phyloP scores from a whole-genome alignment of 2,888 invertebrate genomes.

The Autographa pulchrina region DNA sequence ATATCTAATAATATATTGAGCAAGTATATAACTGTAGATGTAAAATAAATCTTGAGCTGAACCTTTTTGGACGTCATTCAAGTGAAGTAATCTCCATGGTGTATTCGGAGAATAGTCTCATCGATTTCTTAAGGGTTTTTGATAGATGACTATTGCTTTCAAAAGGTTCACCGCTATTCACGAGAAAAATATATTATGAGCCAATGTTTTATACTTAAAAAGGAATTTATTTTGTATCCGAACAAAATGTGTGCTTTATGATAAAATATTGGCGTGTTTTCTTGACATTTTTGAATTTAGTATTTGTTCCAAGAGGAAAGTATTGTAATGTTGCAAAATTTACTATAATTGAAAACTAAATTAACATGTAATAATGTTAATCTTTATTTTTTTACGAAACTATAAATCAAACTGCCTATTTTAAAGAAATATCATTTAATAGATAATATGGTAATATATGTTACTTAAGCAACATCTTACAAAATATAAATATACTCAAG shows the following conservation, averaged over 20 bases:
- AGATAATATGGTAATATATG: no score
- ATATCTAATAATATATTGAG: not conserved
- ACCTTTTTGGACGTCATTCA: slow-evolving; percentile 4
- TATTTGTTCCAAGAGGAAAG: no score
- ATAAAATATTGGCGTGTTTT: not conserved
- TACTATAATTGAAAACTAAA: no score
- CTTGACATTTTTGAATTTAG: no score
- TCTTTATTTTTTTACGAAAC: no score
- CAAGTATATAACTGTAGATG: not conserved
- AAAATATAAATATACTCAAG: no score
- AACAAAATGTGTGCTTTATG: not conserved
- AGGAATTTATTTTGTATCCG: slow-evolving; percentile 3
- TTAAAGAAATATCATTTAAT: no score
- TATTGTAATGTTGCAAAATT: no score
- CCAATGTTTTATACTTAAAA: slow-evolving; percentile 4
- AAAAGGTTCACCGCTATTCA: slow-evolving; percentile 4
- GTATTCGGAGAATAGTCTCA: slow-evolving; percentile 1
- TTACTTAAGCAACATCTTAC: no score
- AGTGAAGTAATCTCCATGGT: slow-evolving; percentile 4
- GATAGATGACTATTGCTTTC: slow-evolving; percentile 4
- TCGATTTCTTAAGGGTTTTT: slow-evolving; percentile 4
- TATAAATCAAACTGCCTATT: no score
- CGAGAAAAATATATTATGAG: slow-evolving; percentile 2
- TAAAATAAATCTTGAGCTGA: not conserved
- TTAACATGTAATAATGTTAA: no score